Evolutionary conservation across 2,888 invertebrate genomes (phyloP).

Genomic region (Melikaiella ostensackeni): DNA sequence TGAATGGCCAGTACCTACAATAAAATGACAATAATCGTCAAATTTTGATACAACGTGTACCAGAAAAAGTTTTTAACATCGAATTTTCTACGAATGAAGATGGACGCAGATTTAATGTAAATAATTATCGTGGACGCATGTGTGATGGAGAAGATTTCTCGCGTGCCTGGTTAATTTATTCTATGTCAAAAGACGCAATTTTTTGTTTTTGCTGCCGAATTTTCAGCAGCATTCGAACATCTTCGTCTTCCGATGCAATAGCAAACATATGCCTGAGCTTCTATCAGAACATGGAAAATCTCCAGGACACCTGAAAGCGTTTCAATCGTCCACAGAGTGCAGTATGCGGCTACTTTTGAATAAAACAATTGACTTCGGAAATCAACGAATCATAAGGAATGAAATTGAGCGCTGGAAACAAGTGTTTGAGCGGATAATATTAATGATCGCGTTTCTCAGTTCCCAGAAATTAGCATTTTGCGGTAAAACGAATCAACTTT

Average conservation of each 20-base stretch:
- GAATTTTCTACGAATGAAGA: slow-evolving; percentile 16
- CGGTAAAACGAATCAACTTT: slow-evolving; percentile 11
- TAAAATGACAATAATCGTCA: slow-evolving; percentile 1
- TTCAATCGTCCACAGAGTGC: slow-evolving; percentile 17
- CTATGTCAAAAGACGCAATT: no score
- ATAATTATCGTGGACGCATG: slow-evolving; percentile 18
- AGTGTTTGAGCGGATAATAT: slow-evolving; percentile 9
- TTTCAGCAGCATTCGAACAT: no score
- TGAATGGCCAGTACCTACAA: no score
- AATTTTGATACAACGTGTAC: slow-evolving; percentile 11
- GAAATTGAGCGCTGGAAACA: slow-evolving; percentile 25
- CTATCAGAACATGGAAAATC: slow-evolving; percentile 36
- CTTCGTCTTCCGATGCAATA: no score
- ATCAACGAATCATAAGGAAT: slow-evolving; percentile 17
- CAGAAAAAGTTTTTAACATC: slow-evolving; percentile 17
- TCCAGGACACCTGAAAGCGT: background rate
- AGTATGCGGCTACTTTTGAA: slow-evolving; percentile 1
- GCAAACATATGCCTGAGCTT: background rate
- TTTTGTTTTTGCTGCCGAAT: no score
- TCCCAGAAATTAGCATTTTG: slow-evolving; percentile 36
- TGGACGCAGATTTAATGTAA: slow-evolving; percentile 14
- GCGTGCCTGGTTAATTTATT: no score
- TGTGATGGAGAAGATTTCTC: slow-evolving; percentile 16
- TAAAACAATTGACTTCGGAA: slow-evolving; percentile 35
- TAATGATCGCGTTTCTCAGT: slow-evolving; percentile 16